These are phyloP conservation scores for Bovichtus diacanthus DNA, from an alignment of 2,797 vertebrate species.

Conservation along the genomic window DNA sequence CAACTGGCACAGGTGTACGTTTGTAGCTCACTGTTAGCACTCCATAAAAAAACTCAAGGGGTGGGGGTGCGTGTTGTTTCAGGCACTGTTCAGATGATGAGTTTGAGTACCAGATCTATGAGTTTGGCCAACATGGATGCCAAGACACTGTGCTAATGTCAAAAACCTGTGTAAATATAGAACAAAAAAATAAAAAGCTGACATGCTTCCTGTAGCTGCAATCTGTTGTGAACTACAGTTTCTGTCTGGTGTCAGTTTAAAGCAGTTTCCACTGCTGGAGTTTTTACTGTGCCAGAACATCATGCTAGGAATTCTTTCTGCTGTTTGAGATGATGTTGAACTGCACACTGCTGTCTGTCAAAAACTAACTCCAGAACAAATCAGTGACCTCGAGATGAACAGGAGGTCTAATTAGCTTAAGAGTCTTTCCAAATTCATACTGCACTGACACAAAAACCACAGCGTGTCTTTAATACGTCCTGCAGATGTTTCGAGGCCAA, in stretches of 20 bases:
- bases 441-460: slow-evolving; percentile 38
- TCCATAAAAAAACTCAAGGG: too few relatives aligned
- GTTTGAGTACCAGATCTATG: too few relatives aligned
- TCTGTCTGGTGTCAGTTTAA: slow-evolving; percentile 18
- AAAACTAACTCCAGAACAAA: slow-evolving; percentile 13
- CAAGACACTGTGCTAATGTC: neutral
- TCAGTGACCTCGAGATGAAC: slow-evolving; percentile 34
- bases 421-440: slow-evolving; percentile 44
- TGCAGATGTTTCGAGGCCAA: slow-evolving; percentile 54
- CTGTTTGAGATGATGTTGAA: slow-evolving; percentile 16
- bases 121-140: too few relatives aligned
- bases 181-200: neutral
- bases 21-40: neutral
- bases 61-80: too few relatives aligned
- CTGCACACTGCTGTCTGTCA: slow-evolving; percentile 25
- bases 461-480: slow-evolving; percentile 48
- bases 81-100: too few relatives aligned
- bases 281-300: slow-evolving; percentile 21
- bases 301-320: slow-evolving; percentile 25
- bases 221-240: slow-evolving; percentile 2
- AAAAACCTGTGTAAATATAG: neutral
- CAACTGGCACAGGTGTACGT: neutral
- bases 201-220: neutral
- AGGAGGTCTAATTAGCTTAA: slow-evolving; percentile 45
- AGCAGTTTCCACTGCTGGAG: slow-evolving; percentile 39